Percentiles rank a stretch among this genome's conserved stretches.
These are phyloP conservation scores for Hippoglossus hippoglossus DNA, from an alignment of 2,797 vertebrate species.

Conservation along the genomic window DNA sequence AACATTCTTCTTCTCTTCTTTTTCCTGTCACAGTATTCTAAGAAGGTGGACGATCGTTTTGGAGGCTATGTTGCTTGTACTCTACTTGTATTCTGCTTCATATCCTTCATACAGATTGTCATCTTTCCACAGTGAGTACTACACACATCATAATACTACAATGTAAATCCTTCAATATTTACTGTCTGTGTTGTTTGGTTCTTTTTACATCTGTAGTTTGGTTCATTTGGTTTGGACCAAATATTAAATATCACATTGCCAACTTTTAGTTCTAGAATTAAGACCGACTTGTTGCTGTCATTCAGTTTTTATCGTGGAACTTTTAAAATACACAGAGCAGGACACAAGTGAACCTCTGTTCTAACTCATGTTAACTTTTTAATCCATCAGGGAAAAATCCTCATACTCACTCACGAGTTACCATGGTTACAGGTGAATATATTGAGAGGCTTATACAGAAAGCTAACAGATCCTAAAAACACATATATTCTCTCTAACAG, in stretches of 20 bases:
- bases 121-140: constrained; percentile 92
- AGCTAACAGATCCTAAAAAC: neutral
- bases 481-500: too few relatives aligned
- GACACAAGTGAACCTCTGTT: too few relatives aligned
- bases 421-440: neutral
- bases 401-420: too few relatives aligned
- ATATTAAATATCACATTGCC: neutral
- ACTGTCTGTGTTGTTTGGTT: neutral
- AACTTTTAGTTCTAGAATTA: neutral
- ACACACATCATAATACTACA: neutral
- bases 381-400: too few relatives aligned
- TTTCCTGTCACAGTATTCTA: constrained; percentile 86
- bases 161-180: neutral
- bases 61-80: constrained; percentile 94
- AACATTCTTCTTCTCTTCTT: too few relatives aligned
- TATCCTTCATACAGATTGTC: constrained; percentile 94
- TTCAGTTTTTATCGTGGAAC: too few relatives aligned
- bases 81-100: constrained; percentile 94
- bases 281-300: too few relatives aligned
- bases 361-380: too few relatives aligned
- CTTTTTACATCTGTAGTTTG: constrained; percentile 9
- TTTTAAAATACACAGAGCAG: too few relatives aligned
- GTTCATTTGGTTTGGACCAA: neutral
- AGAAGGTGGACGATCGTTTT: constrained; percentile 95
- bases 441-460: neutral